Base-by-base conservation (phyloP, 2,113 vertebrate species). In the Malaclemys terrapin region DNA sequence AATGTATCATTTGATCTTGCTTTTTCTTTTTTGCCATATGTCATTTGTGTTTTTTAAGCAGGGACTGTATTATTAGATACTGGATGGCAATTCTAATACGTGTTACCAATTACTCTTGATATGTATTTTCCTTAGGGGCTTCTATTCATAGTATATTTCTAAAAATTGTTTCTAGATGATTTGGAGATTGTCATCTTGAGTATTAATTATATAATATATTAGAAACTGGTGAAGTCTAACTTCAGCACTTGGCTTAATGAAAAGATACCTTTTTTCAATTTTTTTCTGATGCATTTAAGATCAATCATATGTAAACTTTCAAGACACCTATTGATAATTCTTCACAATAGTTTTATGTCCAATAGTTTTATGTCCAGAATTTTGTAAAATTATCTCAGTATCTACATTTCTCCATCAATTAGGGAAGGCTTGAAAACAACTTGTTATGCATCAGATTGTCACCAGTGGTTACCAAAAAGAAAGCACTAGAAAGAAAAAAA, bases 381-480 rank as follows among this genome's bases (percentile, higher is more conserved):
- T 88, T 87, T 80, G 7, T 3, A 89, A 4, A 82, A 4, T 22
- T 24, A 69, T 38, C 87, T 8, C 13, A 12, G 27, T 82, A 86
- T 14, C 12, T 62, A 84, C 29, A 45, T 50, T 42, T 42, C 59
- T 50, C 14, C 3, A 24, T 27, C 81, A 95, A 50, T 82, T 94
- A 79, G 57, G 87, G 95, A 76, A 81, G 79, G 2, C 38, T 93
- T 92, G 72, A 92, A 95, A 95, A 82, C 20, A 90, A 75, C 0
- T 1, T 93, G 27, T 29, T 89, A 90, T 87, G 53, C 76, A 45
- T 27, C 31, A 87, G 91, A 91, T 59, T 94, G 35, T 65, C 91
- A 89, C 93, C 81, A 95, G 83, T 85, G 96, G 91, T 96, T 96
- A 97, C 62, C 93, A 93, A 98, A 97, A 98, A 96, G 92, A 62